These are phyloP conservation scores for Zoanthus sociatus DNA, from an alignment of 92 coral and sea anemone species.

Conservation along the genomic window DNA sequence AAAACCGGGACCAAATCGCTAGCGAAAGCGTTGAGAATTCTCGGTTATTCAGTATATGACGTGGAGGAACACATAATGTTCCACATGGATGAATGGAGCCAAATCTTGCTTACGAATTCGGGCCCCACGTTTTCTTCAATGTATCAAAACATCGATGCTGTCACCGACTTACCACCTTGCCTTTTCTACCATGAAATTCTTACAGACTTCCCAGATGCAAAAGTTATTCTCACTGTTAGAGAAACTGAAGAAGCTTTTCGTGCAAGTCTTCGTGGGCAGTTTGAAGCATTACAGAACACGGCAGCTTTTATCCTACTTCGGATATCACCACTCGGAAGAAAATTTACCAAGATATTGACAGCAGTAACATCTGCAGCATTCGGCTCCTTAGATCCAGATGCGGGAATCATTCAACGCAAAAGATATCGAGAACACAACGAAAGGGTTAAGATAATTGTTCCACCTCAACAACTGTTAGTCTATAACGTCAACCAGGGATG, in stretches of 20 bases:
- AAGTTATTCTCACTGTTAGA: slow-evolving; percentile 20
- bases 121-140: slow-evolving; percentile 13
- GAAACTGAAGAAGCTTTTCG: slow-evolving; percentile 28
- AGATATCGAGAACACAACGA: slow-evolving; percentile 40
- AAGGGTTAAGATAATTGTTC: slow-evolving; percentile 14
- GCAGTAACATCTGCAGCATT: slow-evolving; percentile 28
- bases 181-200: slow-evolving; percentile 41
- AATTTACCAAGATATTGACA: slow-evolving; percentile 27
- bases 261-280: slow-evolving; percentile 35
- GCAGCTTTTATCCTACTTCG: slow-evolving; percentile 18
- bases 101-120: slow-evolving; percentile 23
- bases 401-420: slow-evolving; percentile 28
- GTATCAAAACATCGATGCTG: slow-evolving; percentile 28
- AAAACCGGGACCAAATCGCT: slow-evolving; percentile 36
- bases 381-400: slow-evolving; percentile 25
- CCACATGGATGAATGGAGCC: slow-evolving; percentile 38
- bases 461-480: slow-evolving; percentile 21
- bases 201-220: slow-evolving; percentile 30
- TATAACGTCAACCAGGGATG: slow-evolving; percentile 33
- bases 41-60: slow-evolving; percentile 31
- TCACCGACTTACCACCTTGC: slow-evolving; percentile 35
- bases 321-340: slow-evolving; percentile 36
- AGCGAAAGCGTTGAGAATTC: slow-evolving; percentile 41
- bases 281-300: slow-evolving; percentile 28
- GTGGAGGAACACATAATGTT: slow-evolving; percentile 35